Evolutionary conservation across 2,888 invertebrate genomes (phyloP).

Genomic region (Osmoderma eremita): DNA sequence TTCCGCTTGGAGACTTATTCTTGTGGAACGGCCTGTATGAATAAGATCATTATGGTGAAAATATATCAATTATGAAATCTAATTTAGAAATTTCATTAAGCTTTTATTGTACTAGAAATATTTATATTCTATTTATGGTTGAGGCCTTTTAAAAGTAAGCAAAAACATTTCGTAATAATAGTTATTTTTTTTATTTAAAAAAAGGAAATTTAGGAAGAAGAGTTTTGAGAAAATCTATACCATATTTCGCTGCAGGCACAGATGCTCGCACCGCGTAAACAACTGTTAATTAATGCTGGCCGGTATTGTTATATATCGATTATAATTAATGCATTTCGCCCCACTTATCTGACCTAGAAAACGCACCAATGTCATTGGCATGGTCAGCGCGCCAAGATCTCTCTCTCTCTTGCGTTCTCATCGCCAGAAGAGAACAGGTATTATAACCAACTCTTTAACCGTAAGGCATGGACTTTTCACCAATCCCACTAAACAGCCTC

Average conservation of each 20-base stretch:
- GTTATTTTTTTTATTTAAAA: background rate
- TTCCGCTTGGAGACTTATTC: too few species aligned
- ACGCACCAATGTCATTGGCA: constrained; percentile 58
- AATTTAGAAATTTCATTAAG: too few species aligned
- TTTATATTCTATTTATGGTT: too few species aligned
- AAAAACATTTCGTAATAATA: too few species aligned
- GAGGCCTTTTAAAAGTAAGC: too few species aligned
- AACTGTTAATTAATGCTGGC: constrained; percentile 37
- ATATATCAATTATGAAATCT: too few species aligned
- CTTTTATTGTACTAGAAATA: too few species aligned
- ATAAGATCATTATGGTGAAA: too few species aligned
- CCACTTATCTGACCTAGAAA: constrained; percentile 57
- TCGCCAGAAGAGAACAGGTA: constrained; percentile 30
- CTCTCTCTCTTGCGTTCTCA: constrained; percentile 27
- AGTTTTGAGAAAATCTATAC: background rate
- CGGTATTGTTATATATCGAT: constrained; percentile 24
- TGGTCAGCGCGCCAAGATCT: constrained; percentile 48
- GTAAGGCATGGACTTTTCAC: constrained; percentile 21
- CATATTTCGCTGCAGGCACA: constrained; percentile 11
- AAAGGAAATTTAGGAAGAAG: background rate
- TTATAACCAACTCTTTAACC: constrained; percentile 7
- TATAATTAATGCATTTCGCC: constrained; percentile 53
- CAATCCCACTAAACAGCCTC: constrained; percentile 33
- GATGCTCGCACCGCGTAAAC: constrained; percentile 35
- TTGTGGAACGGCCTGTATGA: too few species aligned